Base-by-base conservation (phyloP, 2,888 invertebrate genomes). In the Pherbina coryleti region DNA sequence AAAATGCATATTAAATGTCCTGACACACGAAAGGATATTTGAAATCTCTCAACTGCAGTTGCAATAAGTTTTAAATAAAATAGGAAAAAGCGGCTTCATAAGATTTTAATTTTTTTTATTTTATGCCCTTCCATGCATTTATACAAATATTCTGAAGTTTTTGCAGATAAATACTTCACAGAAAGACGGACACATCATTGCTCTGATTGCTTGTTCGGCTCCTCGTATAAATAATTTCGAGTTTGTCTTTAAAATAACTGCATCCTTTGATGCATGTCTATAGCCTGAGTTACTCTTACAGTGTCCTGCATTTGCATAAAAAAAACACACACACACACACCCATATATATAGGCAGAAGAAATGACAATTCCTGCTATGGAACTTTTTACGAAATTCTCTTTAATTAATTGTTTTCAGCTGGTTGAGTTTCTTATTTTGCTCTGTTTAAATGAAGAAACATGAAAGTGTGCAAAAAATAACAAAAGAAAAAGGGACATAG, bases 371-470 rank as follows among this genome's bases (percentile, higher is more conserved):
- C 34, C 37, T 75, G 28, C 66, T 53, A 75, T 66, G 64, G 37
- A 67, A 75, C 75, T 55, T 75, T 75, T 60, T 34, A 53, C 75
- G 37, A 75, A 66, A 75, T 75, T 67, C 67, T 37, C 66, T 67
- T 75, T 62, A 75, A 75, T 66, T 66, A 75, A 66, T 66, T 75
- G 75, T 75, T 67, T 75, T 51, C 75, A 75, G 66, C 37, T 55
- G 75, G 64, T 19, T 74, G 51, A n/a, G 17, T 19, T 53, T 75
- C 44, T 37, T 37, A 37, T 37, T 37, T 37, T 37, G 5, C 37
- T 37, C 37, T 37, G 37, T 37, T 37, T 4, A 37, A 37, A 37
- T 37, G 37, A 37, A 37, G 37, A 37, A 37, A 37, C 37, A 37
- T 37, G 37, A 37, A 37, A 37, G 37, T 8, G 8, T 37, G 37